Evolutionary conservation across 2,113 vertebrate species (phyloP).

Genomic region (Naja naja): DNA sequence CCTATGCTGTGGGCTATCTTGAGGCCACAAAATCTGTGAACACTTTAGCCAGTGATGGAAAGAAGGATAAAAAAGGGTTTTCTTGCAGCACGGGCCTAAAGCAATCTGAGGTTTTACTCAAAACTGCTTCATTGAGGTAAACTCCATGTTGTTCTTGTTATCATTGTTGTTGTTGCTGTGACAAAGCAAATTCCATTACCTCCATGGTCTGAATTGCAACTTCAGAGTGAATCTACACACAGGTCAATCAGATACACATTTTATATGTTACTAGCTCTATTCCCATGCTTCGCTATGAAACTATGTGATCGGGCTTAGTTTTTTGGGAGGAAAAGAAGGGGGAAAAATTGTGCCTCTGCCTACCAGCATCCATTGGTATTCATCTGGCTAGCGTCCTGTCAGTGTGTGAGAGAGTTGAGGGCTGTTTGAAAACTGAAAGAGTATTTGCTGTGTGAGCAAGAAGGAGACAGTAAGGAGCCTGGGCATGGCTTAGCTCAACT

Average conservation of each 20-base stretch:
- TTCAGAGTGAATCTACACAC: background rate
- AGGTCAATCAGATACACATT: background rate
- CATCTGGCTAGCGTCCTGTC: too few species aligned
- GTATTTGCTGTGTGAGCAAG: too few species aligned
- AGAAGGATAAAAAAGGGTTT: background rate
- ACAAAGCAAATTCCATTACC: background rate
- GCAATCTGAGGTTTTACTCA: too few species aligned
- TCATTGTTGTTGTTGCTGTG: background rate
- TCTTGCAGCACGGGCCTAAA: background rate
- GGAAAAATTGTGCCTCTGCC: too few species aligned
- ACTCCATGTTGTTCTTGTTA: background rate
- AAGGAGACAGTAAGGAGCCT: too few species aligned
- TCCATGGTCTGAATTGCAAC: background rate
- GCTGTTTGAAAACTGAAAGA: too few species aligned
- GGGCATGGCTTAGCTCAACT: too few species aligned
- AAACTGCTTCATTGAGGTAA: background rate
- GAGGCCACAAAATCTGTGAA: background rate
- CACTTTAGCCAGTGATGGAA: background rate
- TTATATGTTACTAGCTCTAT: background rate
- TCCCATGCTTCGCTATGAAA: too few species aligned
- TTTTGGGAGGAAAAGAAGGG: too few species aligned
- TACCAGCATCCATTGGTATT: too few species aligned
- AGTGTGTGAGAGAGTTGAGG: too few species aligned
- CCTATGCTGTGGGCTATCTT: background rate
- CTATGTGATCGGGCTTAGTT: too few species aligned